phyloP scores from a whole-genome alignment of 2,888 invertebrate species.

The Platycnemis pennipes region DNA sequence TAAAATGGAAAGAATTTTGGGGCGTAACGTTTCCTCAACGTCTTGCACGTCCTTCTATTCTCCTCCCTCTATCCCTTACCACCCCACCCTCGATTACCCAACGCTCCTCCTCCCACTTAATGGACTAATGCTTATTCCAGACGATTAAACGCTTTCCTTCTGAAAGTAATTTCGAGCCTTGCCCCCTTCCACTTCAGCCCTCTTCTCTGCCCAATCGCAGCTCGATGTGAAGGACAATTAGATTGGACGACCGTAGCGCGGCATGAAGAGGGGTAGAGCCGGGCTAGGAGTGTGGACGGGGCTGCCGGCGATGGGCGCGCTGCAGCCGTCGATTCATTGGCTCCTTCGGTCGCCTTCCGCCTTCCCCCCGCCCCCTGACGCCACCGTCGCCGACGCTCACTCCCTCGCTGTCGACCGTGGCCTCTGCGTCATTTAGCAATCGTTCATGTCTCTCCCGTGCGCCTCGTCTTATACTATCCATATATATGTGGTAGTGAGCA shows the following conservation, averaged over 20 bases:
- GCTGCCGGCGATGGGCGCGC: too few relatives aligned
- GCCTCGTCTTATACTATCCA: too few relatives aligned
- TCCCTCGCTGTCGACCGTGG: background rate
- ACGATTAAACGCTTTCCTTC: background rate
- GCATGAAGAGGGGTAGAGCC: background rate
- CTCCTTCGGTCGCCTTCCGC: background rate
- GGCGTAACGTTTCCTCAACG: too few relatives aligned
- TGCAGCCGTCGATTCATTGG: background rate
- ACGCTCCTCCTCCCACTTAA: background rate
- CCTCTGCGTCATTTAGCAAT: background rate
- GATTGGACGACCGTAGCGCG: background rate
- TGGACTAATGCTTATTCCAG: background rate
- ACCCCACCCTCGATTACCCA: background rate
- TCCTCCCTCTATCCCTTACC: background rate
- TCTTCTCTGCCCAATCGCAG: background rate
- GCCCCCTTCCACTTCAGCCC: background rate
- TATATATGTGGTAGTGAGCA: too few relatives aligned
- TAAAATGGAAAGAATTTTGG: too few relatives aligned
- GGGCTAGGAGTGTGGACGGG: too few relatives aligned
- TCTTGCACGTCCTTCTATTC: too few relatives aligned
- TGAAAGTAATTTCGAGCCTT: background rate
- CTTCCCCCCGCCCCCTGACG: background rate
- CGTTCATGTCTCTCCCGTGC: background rate
- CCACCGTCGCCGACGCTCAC: background rate
- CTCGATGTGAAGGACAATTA: background rate